Evolutionary conservation across 2,797 vertebrate genomes (phyloP), one percentile per base, ranked within the genome.

Genomic region (Chloroceryle amazona): DNA sequence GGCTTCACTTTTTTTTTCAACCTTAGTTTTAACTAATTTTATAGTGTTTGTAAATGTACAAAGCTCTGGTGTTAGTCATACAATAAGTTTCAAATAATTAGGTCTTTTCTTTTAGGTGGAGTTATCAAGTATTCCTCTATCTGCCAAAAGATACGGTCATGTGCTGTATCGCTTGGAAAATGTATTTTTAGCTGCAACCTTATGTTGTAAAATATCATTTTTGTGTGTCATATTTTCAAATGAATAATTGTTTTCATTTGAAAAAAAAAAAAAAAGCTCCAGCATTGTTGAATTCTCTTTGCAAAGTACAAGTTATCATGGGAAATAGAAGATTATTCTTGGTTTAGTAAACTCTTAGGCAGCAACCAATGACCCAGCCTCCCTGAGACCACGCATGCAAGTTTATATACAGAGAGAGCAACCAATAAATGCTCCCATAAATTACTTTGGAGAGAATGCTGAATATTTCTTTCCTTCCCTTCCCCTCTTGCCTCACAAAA

Each of bases 401-500:
- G 39, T 90, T 83, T 81, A 63, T 60, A 60, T 22, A 51, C 28
- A 41, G 54, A 80, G 25, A 1, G 28, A 1, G 3, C 93, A 94
- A 81, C 55, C 67, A 89, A 54, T 63, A 90, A 91, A 78, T 75
- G 62, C 57, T 83, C 41, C 79, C 68, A 78, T 49, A 94, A 90
- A 54, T 74, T 0, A 90, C 42, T 94, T 89, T 90, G 80, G 91
- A 96, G 80, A 76, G 47, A 81, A 84, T 68, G 75, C 78, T 35
- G 76, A 93, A 73, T 93, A 81, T 80, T 95, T 95, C 66, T 96
- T 92, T 49, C 89, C 44, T 88, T 90, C 46, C 31, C 28, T 85
- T 83, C 51, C 60, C 37, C 78, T 85, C 57, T 87, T 92, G 80
- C 65, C 51, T 92, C 73, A 73, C 73, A 92, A 95, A 95, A 86